Percentiles rank a stretch among this genome's conserved stretches.
These are phyloP conservation scores for Anguilla obscura DNA, from an alignment of 2,797 vertebrate species.

Conservation along the genomic window DNA sequence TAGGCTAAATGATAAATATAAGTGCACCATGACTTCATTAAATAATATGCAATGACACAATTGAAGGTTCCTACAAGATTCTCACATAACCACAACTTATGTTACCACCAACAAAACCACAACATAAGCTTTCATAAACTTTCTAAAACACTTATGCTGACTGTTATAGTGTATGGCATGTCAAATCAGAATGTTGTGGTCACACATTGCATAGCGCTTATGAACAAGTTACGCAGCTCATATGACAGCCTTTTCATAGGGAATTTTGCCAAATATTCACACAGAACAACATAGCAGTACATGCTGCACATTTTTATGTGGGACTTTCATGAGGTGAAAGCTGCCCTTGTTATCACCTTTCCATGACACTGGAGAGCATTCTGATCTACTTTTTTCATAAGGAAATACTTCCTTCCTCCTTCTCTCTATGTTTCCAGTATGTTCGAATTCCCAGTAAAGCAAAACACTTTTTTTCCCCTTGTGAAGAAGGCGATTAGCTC, in stretches of 20 bases:
- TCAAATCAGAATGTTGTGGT: neutral
- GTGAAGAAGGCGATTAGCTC: neutral
- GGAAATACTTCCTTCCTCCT: neutral
- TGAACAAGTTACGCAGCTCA: neutral
- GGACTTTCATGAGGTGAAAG: neutral
- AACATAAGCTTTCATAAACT: no score
- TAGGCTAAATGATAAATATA: no score
- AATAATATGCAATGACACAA: no score
- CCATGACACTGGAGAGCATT: neutral
- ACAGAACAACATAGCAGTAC: neutral
- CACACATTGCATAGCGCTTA: neutral
- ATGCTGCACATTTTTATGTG: neutral
- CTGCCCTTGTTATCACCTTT: neutral
- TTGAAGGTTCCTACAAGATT: no score
- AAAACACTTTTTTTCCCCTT: neutral
- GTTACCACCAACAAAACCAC: no score
- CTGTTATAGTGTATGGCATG: neutral
- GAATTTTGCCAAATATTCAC: neutral
- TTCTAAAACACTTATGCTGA: no score
- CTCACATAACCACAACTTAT: no score
- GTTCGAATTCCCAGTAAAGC: neutral
- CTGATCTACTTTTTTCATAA: neutral
- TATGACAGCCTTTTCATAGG: neutral
- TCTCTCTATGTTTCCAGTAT: neutral
- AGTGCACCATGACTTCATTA: no score